phyloP scores from a whole-genome alignment of 2,888 invertebrate genomes.

The Perdita meconis region DNA sequence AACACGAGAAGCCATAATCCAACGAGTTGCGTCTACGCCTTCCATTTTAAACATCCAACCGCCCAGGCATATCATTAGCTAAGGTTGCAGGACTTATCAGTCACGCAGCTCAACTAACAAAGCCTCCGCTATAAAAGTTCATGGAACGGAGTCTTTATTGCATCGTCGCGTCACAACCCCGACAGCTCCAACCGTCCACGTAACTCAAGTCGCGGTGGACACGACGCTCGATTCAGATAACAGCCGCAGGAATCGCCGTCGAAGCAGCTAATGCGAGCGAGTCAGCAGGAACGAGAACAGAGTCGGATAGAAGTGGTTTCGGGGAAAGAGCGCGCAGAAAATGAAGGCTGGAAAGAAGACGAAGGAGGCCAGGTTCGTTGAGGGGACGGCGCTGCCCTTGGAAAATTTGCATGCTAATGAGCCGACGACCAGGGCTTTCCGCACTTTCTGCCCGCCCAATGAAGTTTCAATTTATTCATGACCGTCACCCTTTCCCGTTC shows the following conservation, averaged over 20 bases:
- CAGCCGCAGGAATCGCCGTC: conserved; percentile 19
- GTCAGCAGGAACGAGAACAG: conserved; percentile 25
- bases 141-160: no score
- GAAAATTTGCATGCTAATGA: conserved; percentile 74
- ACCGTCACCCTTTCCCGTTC: conserved; percentile 53
- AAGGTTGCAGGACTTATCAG: no score
- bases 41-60: no score
- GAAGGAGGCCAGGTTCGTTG: conserved; percentile 10
- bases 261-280: conserved; percentile 50
- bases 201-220: conserved; percentile 25
- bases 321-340: neutral
- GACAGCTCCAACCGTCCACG: neutral
- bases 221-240: conserved; percentile 47
- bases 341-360: conserved; percentile 23
- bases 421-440: conserved; percentile 62
- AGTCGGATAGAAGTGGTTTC: neutral
- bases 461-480: conserved; percentile 77
- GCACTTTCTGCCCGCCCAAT: conserved; percentile 54
- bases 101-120: no score
- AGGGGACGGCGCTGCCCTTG: conserved; percentile 24
- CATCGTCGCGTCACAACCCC: no score
- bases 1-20: no score
- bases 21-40: no score
- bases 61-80: no score
- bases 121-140: no score